These are phyloP conservation scores for Lymantria dispar DNA, from an alignment of 2,888 invertebrate genomes.

Conservation along the genomic window DNA sequence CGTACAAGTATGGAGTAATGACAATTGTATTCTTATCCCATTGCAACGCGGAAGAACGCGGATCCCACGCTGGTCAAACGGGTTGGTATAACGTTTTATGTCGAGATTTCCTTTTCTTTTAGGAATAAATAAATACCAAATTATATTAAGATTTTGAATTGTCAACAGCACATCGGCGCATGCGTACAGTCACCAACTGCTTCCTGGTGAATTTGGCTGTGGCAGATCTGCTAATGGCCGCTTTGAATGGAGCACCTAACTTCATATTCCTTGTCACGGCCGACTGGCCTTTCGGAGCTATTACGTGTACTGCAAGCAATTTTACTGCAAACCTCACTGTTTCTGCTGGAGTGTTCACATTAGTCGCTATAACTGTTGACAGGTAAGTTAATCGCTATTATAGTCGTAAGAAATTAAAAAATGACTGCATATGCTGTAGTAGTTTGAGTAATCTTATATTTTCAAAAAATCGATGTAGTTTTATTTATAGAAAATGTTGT, in stretches of 20 bases:
- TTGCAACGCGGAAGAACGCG: no score
- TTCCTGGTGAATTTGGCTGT: conserved; percentile 94
- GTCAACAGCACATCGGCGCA: conserved; percentile 87
- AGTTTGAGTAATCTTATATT: no score
- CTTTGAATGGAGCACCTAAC: conserved; percentile 93
- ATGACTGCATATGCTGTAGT: no score
- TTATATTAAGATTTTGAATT: conserved; percentile 7
- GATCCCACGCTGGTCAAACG: no score
- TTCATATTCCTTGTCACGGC: conserved; percentile 93
- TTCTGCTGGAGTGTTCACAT: conserved; percentile 94
- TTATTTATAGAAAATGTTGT: no score
- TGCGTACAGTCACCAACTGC: conserved; percentile 95
- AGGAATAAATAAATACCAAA: background rate
- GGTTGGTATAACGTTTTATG: no score
- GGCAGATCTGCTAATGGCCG: conserved; percentile 92
- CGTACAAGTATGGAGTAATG: no score
- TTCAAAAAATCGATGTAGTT: no score
- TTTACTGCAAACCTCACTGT: conserved; percentile 95
- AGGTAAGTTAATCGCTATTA: conserved; percentile 80
- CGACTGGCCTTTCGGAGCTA: conserved; percentile 93
- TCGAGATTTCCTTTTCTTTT: no score
- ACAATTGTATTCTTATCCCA: no score
- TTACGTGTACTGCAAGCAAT: conserved; percentile 93
- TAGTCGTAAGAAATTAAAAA: no score
- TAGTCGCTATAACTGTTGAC: conserved; percentile 95